Conservation (phyloP, 2,888 invertebrate species). For the Archaeoteleia sp. region DNA sequence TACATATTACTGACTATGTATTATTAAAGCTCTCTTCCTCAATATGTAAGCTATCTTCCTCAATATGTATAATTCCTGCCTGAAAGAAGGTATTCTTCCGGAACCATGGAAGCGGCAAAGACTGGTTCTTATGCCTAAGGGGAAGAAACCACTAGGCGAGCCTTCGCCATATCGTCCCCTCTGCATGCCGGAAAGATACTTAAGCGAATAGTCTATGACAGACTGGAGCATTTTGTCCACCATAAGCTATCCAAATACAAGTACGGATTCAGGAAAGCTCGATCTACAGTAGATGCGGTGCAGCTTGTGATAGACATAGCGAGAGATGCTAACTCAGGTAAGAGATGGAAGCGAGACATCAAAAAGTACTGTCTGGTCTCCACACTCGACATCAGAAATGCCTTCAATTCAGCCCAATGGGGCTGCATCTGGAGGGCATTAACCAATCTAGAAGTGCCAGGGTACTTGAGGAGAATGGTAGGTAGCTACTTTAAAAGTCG, state of each 20-base stretch:
- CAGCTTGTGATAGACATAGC: slow-evolving; percentile 22
- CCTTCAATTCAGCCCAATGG: slow-evolving; percentile 32
- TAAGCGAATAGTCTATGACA: background rate
- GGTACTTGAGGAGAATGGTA: slow-evolving; percentile 44
- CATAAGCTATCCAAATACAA: slow-evolving; percentile 20
- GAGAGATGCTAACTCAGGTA: slow-evolving; percentile 13
- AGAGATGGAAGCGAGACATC: slow-evolving; percentile 3
- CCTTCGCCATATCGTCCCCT: slow-evolving; percentile 32
- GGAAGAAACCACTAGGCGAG: slow-evolving; percentile 17
- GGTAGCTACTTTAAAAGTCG: slow-evolving; percentile 38
- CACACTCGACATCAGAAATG: slow-evolving; percentile 5
- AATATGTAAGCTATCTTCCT: no score
- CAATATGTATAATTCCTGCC: no score
- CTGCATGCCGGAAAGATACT: slow-evolving; percentile 13
- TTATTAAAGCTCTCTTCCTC: no score
- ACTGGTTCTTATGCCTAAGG: slow-evolving; percentile 46
- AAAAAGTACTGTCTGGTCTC: slow-evolving; percentile 13
- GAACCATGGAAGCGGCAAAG: slow-evolving; percentile 31
- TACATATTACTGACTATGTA: no score
- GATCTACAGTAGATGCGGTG: slow-evolving; percentile 40
- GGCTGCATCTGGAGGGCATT: slow-evolving; percentile 38
- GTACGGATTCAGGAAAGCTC: slow-evolving; percentile 39
- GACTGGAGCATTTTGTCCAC: slow-evolving; percentile 1
- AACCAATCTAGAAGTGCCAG: slow-evolving; percentile 17
- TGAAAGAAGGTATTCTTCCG: no score